Evolutionary conservation across 1,140 invertebrate species (phyloP).

Genomic region (Lethrus apterus): DNA sequence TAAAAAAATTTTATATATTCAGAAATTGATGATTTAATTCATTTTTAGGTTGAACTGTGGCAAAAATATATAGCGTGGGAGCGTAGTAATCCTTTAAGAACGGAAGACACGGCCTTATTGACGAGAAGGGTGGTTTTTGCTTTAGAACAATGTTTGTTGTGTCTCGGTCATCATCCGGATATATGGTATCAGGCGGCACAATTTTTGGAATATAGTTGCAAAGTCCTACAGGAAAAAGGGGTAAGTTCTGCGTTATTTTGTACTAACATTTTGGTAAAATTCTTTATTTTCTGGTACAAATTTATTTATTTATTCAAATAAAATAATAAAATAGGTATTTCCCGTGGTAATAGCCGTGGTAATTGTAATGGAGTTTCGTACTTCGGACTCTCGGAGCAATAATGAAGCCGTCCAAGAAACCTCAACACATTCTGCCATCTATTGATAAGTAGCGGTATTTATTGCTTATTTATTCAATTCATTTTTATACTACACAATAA

Average conservation of each 20-base stretch:
- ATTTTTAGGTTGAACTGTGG: constrained; percentile 88
- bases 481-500: too few relatives aligned
- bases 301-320: too few relatives aligned
- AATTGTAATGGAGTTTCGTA: too few relatives aligned
- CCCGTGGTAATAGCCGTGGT: too few relatives aligned
- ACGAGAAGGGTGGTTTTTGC: constrained; percentile 96
- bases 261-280: too few relatives aligned
- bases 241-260: constrained; percentile 56
- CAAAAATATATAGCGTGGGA: constrained; percentile 99
- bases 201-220: constrained; percentile 90
- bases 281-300: too few relatives aligned
- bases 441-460: too few relatives aligned
- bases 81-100: constrained; percentile 89
- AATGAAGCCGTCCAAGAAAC: too few relatives aligned
- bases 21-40: neutral
- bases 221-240: constrained; percentile 89
- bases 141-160: constrained; percentile 94
- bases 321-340: too few relatives aligned
- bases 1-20: neutral
- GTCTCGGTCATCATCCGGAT: constrained; percentile 94
- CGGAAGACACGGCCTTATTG: constrained; percentile 89
- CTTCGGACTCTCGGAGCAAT: too few relatives aligned
- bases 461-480: too few relatives aligned
- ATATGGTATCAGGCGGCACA: constrained; percentile 98
- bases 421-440: too few relatives aligned